Base-by-base conservation (phyloP, 2,888 invertebrate species). In the Drosophila diplacantha region DNA sequence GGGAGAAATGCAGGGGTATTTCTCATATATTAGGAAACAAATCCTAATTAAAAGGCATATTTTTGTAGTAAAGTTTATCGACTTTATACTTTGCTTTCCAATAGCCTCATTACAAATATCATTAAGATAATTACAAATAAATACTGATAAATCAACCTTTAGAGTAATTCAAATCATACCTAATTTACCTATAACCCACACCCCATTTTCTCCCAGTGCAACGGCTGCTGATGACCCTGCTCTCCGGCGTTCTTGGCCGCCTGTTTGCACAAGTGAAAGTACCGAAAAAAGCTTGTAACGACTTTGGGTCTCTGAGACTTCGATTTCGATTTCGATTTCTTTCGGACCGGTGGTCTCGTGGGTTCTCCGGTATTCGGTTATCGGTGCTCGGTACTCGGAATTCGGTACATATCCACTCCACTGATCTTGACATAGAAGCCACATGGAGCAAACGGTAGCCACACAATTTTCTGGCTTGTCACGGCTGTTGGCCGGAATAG, bases 181-280 rank as follows among this genome's bases (percentile, higher is more conserved):
- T 1, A 6, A 38, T 12, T 12, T 6, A 12, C 26, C 3, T 8
- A 26, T 26, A 26, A 26, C 7, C 2, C 3, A 16, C 0, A 39
- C 12, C 32, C 34, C 3, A 7, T 20, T 56, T 58, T 59, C 24
- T 22, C 9, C 0, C 58, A 44, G 58, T 59, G 58, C 2, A 58
- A 4, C n/a, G n/a, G 31, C 22, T 55, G 43, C 43, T 53, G 56
- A 20, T 51, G 60, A 56, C 46, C 50, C 53, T 59, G 52, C 50
- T 43, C 60, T 46, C 34, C 20, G 59, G 59, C 64, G 64, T 67
- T 67, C 66, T 66, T 59, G 67, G 67, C 46, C 55, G 49, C 53
- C 44, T 83, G 71, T 81, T 81, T 81, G 73, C 71, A 83, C 81
- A 81, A 81, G 81, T 81, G 81, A 81, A 81, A 81, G 81, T 81